Evolutionary conservation across 1,140 invertebrate species (phyloP).

Genomic region (Wiebesia pumilae): DNA sequence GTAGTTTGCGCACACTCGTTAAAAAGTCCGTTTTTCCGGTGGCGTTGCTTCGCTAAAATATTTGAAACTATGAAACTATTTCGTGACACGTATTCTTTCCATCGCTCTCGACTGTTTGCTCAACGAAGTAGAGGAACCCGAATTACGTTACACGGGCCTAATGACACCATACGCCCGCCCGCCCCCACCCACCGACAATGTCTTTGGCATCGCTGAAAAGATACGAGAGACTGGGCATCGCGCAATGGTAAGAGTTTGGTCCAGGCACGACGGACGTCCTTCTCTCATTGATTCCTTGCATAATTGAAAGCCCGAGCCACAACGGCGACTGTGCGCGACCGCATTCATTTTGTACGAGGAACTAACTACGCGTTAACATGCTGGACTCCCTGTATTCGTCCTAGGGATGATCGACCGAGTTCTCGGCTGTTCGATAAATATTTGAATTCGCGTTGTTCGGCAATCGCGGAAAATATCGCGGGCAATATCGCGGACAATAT

Average conservation of each 20-base stretch:
- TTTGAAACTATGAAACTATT: neutral
- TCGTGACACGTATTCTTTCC: neutral
- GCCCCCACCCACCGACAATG: too few relatives aligned
- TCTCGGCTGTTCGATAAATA: neutral
- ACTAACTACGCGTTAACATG: neutral
- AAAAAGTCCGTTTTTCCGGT: neutral
- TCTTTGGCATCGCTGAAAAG: too few relatives aligned
- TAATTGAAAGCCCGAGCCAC: neutral
- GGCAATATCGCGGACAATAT: too few relatives aligned
- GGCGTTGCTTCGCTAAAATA: neutral
- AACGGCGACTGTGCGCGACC: neutral
- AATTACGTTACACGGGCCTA: neutral
- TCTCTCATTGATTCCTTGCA: constrained; percentile 24
- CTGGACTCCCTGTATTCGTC: too few relatives aligned
- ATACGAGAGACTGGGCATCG: too few relatives aligned
- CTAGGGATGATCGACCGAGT: neutral
- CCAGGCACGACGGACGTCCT: neutral
- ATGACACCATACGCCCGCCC: neutral
- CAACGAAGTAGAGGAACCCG: neutral
- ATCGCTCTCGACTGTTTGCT: neutral
- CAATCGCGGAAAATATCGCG: neutral
- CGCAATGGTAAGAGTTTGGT: neutral
- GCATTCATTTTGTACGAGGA: neutral
- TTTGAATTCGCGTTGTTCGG: neutral
- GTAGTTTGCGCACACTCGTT: neutral